Conservation (phyloP, 2,888 invertebrate species). For the Microdon myrmicae region DNA sequence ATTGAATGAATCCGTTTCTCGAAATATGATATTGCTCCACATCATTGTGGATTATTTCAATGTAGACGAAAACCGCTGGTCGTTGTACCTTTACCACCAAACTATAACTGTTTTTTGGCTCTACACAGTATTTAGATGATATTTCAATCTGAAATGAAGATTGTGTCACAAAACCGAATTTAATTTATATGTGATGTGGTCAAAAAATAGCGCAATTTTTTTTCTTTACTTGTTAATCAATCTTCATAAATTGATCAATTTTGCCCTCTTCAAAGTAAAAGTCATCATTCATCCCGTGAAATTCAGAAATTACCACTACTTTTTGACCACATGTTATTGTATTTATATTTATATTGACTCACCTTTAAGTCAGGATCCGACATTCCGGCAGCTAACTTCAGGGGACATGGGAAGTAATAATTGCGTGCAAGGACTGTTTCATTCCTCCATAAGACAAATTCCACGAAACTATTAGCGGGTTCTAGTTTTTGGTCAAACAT, state of each 20-base stretch:
- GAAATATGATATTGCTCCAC: constrained; percentile 60
- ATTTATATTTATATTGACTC: constrained; percentile 35
- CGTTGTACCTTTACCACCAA: constrained; percentile 59
- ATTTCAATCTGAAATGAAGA: constrained; percentile 57
- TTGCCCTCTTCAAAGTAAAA: not conserved
- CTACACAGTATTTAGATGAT: constrained; percentile 55
- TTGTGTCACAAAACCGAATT: not conserved
- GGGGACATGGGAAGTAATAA: constrained; percentile 73
- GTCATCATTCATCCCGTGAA: no score
- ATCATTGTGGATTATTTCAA: constrained; percentile 58
- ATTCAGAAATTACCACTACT: no score
- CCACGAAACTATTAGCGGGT: constrained; percentile 58
- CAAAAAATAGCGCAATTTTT: not conserved
- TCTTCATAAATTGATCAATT: no score
- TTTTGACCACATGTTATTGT: no score
- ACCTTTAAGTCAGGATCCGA: constrained; percentile 71
- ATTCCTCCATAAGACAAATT: constrained; percentile 69
- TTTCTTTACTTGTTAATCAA: not conserved
- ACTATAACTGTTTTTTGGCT: constrained; percentile 56
- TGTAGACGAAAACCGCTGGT: constrained; percentile 64
- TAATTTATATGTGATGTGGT: not conserved
- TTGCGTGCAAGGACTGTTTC: constrained; percentile 71
- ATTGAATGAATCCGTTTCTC: constrained; percentile 64
- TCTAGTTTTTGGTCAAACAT: constrained; percentile 56
- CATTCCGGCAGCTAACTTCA: constrained; percentile 70